A percentile compares a stretch with the other conserved stretches of the same genome.
These are phyloP conservation scores for Strigamia transsilvanica DNA, from an alignment of 2,888 invertebrate species.

Conservation along the genomic window DNA sequence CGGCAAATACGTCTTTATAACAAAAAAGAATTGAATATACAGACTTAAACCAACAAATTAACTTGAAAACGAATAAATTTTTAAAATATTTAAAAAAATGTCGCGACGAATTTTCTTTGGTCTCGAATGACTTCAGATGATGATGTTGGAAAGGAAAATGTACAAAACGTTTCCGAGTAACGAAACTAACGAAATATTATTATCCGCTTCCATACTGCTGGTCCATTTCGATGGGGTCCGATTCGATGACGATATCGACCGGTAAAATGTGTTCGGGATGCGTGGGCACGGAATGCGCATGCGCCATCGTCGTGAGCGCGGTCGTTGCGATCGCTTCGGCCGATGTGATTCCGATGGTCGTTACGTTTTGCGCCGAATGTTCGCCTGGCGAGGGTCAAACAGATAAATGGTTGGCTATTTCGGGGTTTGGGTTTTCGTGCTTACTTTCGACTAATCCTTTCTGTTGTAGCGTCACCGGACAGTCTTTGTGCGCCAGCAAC, in stretches of 20 bases:
- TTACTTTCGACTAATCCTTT: constrained; percentile 53
- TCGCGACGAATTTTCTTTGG: not conserved
- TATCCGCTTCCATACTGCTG: constrained; percentile 37
- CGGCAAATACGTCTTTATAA: not conserved
- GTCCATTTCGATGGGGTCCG: constrained; percentile 31
- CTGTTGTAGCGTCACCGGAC: constrained; percentile 66
- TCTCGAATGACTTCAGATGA: constrained; percentile 3
- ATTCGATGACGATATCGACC: constrained; percentile 41
- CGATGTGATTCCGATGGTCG: constrained; percentile 53
- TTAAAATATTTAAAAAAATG: not conserved
- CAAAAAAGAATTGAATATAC: not conserved
- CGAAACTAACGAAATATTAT: not conserved
- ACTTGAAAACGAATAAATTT: not conserved
- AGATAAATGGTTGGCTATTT: no score
- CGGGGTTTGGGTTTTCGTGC: no score
- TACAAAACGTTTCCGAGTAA: not conserved
- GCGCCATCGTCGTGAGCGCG: constrained; percentile 55
- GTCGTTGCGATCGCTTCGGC: constrained; percentile 56
- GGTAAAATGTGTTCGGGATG: constrained; percentile 50
- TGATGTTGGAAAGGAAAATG: not conserved
- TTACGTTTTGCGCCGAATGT: not conserved
- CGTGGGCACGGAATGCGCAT: constrained; percentile 40
- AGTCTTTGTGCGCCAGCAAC: constrained; percentile 70
- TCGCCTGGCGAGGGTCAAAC: not conserved
- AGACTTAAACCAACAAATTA: not conserved